Evolutionary conservation across 2,113 vertebrate genomes (phyloP).

Genomic region (Glaucidium brasilianum): DNA sequence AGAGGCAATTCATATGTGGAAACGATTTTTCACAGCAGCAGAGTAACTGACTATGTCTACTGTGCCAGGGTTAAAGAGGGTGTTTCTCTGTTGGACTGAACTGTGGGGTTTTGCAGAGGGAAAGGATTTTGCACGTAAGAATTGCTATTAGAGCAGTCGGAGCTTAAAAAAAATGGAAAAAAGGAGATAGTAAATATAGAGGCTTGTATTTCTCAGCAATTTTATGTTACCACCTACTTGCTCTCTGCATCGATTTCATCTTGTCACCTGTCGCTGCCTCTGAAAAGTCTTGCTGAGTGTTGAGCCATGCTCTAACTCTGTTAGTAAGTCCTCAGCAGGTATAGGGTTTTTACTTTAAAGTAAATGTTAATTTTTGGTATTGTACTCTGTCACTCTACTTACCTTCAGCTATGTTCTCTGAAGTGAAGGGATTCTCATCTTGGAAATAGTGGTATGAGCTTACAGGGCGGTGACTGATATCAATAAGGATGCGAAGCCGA

Average conservation of each 20-base stretch:
- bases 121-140: neutral
- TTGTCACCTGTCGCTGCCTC: neutral
- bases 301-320: neutral
- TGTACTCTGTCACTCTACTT: neutral
- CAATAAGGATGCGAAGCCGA: neutral
- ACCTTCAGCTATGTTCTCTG: fast-evolving
- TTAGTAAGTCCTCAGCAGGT: neutral
- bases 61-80: neutral
- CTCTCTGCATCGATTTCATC: neutral
- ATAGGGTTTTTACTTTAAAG: neutral
- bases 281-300: neutral
- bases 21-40: neutral
- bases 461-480: neutral
- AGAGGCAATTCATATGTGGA: neutral
- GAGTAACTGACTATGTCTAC: neutral
- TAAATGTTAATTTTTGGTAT: neutral
- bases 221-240: neutral
- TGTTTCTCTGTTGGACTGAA: neutral
- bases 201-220: neutral
- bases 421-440: neutral
- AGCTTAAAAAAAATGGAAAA: fast-evolving
- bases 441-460: neutral
- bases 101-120: neutral
- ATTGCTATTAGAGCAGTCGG: neutral
- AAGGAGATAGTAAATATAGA: neutral